A percentile compares a stretch with the other conserved stretches of the same genome.
These are phyloP conservation scores for Erebia epiphron DNA, from an alignment of 2,888 invertebrate genomes.

Conservation along the genomic window DNA sequence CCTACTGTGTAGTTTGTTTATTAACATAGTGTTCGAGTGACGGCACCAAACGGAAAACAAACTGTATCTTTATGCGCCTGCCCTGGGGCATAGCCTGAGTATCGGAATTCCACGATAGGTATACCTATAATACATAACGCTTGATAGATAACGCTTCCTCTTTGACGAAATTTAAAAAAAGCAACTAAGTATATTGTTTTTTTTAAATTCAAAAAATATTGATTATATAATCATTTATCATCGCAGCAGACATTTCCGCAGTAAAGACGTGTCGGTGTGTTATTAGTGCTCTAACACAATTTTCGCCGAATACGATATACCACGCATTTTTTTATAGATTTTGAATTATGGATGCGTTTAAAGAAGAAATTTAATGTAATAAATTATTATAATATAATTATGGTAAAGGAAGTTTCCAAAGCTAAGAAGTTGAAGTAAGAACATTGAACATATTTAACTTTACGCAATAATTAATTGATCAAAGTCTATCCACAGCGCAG, in stretches of 20 bases:
- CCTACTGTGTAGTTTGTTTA: neutral
- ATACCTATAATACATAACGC: neutral
- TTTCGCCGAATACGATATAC: neutral
- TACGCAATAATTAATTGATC: constrained; percentile 21
- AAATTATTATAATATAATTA: no score
- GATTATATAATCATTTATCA: neutral
- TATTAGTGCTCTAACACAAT: neutral
- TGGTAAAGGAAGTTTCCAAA: neutral
- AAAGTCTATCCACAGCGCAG: constrained; percentile 27
- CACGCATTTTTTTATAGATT: neutral
- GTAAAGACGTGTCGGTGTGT: neutral
- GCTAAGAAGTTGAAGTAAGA: no score
- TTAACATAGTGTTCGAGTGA: neutral
- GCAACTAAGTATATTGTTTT: no score
- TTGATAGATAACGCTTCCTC: neutral
- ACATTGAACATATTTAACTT: neutral
- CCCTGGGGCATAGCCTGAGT: neutral
- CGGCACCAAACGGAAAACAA: neutral
- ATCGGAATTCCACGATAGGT: neutral
- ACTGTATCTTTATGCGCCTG: neutral
- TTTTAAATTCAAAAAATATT: neutral
- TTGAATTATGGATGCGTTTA: neutral
- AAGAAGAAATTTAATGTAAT: no score
- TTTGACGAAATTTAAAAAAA: neutral
- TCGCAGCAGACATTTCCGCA: neutral